phyloP scores from a whole-genome alignment of 2,113 vertebrate species.

The Camelus dromedarius region DNA sequence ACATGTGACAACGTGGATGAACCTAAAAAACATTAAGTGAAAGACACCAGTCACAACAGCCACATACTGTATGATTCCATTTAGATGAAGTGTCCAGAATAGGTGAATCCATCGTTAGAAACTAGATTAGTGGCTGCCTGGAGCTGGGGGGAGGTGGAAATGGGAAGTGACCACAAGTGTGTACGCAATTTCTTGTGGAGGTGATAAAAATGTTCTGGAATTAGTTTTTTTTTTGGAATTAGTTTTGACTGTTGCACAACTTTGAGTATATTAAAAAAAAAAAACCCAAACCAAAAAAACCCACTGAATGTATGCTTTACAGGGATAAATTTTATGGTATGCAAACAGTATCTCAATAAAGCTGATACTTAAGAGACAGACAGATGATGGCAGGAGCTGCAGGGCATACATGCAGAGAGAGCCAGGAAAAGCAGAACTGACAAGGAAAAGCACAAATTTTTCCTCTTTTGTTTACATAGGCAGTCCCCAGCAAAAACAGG shows the following conservation, averaged over 20 bases:
- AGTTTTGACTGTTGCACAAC: not conserved
- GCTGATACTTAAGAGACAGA: not conserved
- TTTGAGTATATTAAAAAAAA: not conserved
- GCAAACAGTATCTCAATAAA: conserved; percentile 4
- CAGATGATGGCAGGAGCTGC: not conserved
- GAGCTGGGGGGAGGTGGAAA: not conserved
- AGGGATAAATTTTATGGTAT: not conserved
- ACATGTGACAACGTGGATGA: not conserved
- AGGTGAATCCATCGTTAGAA: not conserved
- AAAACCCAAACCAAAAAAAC: no score
- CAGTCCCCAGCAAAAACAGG: not conserved
- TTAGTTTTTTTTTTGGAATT: conserved; percentile 26
- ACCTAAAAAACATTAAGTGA: not conserved
- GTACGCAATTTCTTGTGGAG: not conserved
- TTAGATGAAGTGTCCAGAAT: not conserved
- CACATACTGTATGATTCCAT: not conserved
- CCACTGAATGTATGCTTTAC: not conserved
- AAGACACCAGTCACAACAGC: not conserved
- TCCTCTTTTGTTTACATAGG: not conserved
- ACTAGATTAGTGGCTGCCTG: not conserved
- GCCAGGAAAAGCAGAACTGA: not conserved
- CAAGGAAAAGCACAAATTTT: not conserved
- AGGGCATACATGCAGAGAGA: not conserved
- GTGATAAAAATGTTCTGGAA: conserved; percentile 23
- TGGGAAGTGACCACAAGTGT: not conserved